phyloP scores from a whole-genome alignment of 1,140 invertebrate species.

The Muscidifurax raptorellus region DNA sequence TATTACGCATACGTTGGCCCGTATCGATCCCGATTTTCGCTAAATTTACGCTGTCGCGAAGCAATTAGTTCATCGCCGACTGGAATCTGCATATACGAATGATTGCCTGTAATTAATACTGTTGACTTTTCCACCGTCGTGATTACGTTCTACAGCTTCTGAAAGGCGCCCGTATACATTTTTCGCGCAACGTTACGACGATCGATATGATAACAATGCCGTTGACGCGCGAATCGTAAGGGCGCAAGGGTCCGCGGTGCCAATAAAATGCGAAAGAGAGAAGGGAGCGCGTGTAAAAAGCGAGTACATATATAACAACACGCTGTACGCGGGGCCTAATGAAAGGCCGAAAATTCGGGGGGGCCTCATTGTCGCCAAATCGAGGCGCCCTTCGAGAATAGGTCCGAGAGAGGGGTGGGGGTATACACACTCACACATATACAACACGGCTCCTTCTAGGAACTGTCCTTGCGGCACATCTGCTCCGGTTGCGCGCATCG shows the following conservation, averaged over 20 bases:
- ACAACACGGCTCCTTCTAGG: conserved; percentile 25
- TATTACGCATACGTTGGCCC: neutral
- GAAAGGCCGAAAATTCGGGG: conserved; percentile 30
- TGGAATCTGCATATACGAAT: neutral
- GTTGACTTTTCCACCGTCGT: neutral
- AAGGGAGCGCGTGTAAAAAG: conserved; percentile 10
- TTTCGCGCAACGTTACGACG: no score
- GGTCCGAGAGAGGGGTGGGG: neutral
- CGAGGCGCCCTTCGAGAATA: neutral
- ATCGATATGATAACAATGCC: no score
- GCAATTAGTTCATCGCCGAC: no score
- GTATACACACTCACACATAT: no score
- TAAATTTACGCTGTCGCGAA: neutral
- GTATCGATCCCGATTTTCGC: neutral
- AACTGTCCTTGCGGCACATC: conserved; percentile 44
- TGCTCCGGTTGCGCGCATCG: conserved; percentile 19
- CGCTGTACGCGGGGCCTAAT: neutral
- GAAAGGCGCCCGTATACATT: no score
- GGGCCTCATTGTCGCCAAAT: conserved; percentile 10
- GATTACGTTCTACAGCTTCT: neutral
- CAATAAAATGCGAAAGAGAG: neutral
- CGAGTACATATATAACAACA: no score
- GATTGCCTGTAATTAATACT: no score
- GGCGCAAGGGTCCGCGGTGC: neutral
- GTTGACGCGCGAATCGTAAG: no score